Evolutionary conservation across 2,888 invertebrate genomes (phyloP).

Genomic region (Physocephala rufipes): DNA sequence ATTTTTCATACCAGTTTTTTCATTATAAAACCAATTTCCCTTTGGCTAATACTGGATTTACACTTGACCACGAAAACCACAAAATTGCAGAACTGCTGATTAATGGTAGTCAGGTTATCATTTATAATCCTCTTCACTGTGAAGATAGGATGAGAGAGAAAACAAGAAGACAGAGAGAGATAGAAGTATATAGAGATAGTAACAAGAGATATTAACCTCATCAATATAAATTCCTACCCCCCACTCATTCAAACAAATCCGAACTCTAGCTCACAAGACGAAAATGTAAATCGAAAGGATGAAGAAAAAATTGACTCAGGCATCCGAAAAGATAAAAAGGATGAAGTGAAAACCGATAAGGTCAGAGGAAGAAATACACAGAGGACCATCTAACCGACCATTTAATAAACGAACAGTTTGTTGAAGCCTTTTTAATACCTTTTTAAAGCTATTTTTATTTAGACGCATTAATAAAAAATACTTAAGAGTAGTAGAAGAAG

Average conservation of each 20-base stretch:
- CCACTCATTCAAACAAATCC: neutral
- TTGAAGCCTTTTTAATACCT: constrained; percentile 18
- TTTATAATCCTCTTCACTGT: neutral
- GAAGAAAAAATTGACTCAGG: constrained; percentile 10
- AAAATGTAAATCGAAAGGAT: constrained; percentile 6
- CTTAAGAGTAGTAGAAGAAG: neutral
- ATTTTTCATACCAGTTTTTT: no score
- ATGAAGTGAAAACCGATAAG: neutral
- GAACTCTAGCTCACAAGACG: neutral
- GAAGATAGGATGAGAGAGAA: neutral
- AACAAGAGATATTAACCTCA: no score
- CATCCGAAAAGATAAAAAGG: constrained; percentile 16
- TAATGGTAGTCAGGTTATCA: constrained; percentile 35
- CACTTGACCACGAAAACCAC: constrained; percentile 33
- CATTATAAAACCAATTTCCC: constrained; percentile 7
- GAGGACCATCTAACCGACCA: neutral
- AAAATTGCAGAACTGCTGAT: constrained; percentile 31
- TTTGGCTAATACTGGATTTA: constrained; percentile 33
- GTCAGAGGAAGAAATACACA: neutral
- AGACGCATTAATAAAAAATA: neutral
- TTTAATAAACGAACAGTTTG: neutral
- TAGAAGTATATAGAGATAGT: no score
- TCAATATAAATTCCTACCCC: no score
- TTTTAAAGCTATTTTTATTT: constrained; percentile 5
- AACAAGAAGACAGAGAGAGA: neutral